Evolutionary conservation across 2,888 invertebrate genomes (phyloP), one percentile per base, ranked within the genome.

Genomic region (Rapana venosa): DNA sequence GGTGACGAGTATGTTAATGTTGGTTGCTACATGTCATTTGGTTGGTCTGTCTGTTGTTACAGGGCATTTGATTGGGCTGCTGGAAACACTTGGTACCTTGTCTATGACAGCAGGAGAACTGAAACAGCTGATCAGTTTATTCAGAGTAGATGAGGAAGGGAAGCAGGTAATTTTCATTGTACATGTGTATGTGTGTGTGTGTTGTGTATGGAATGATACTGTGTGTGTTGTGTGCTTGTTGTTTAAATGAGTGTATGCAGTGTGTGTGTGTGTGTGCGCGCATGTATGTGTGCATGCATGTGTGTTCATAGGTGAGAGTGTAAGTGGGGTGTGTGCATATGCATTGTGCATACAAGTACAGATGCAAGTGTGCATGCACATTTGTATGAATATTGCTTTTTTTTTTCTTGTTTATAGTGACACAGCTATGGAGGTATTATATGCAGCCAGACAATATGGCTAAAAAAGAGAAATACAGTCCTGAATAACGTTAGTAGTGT

Each of bases 31-130:
- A 70, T 5, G 47, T 15, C 15, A 56, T n/a, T 47, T 36, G 83
- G 47, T 56, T 88, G 17, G 90, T 88, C 47, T 90, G 11, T 77
- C 83, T 30, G n/a, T 87, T 56, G 77, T 91, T 58, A 61, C 96
- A 92, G 96, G 96, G 91, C 96, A 97, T 93, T 95, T 97, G 86
- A 96, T 97, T 77, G 96, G 96, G 93, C 94, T 97, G 58, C 95
- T 97, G 84, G 97, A 97, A 94, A 96, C 96, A 90, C 95, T 97
- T 17, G 97, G 97, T 26, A 97, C 97, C 90, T 96, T 97, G 91
- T 97, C 97, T 90, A 97, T 97, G 90, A 96, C 96, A 58, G 96
- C 97, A 0, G 95, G 96, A 84, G 97, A 97, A 94, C 95, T 97
- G n/a, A 97, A 97, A 94, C 96, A 97, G 91, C 95, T 97, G 87